Base-by-base conservation (phyloP, 2,888 invertebrate genomes). In the Patella caerulea region DNA sequence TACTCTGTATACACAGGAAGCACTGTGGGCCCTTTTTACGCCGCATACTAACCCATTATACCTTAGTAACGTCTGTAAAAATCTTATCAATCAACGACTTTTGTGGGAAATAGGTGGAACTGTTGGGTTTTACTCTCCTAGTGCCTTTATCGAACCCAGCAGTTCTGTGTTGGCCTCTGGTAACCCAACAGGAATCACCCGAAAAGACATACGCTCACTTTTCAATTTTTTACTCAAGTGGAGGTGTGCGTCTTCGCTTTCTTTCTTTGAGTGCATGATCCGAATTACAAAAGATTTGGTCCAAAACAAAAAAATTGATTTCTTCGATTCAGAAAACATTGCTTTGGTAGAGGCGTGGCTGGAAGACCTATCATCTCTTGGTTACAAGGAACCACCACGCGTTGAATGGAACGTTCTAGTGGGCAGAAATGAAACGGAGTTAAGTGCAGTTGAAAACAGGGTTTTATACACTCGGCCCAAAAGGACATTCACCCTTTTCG, bases 71-170 rank as follows among this genome's bases (percentile, higher is more conserved):
- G 24, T 65, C 65, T 65, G 24, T 14, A 65, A 14, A 14, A 65
- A 24, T 65, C 24, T 65, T 11, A 65, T 65, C 11, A 24, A 24
- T 12, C 65, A 65, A 24, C 65, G 65, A 24, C 65, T 65, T 24
- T 65, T 65, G 14, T 65, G 65, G 65, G 65, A 65, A 65, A 65
- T 65, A 65, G 24, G 24, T 15, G 65, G 65, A 9, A 65, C 65
- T 65, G 65, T 65, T 65, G 65, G 65, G 14, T 65, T 65, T 65
- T 24, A 65, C 14, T 19, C 65, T 11, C 24, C 65, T 14, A 24
- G 24, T 24, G 19, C 65, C 19, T n/a, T 3, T 12, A 12, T 65
- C 24, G 12, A 65, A 24, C 1, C 45, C 7, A 65, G 24, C 24
- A 12, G 19, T 24, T 11, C 2, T 24, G 19, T 24, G 12, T 11